phyloP scores from a whole-genome alignment of 2,888 invertebrate genomes.

The Polia nebulosa region DNA sequence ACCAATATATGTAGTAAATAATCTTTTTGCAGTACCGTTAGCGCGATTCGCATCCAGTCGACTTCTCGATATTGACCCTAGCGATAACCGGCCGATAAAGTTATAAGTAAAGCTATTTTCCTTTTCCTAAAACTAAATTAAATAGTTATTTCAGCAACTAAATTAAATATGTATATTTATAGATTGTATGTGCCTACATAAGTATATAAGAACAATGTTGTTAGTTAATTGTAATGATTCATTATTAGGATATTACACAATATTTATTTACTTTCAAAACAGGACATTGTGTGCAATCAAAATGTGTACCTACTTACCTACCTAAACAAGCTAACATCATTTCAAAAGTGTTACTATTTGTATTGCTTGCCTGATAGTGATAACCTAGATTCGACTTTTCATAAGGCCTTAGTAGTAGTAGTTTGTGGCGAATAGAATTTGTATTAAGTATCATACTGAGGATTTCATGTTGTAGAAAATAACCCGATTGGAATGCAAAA shows the following conservation, averaged over 20 bases:
- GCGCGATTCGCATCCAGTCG: slow-evolving; percentile 66
- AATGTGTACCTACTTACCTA: not conserved
- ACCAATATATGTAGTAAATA: slow-evolving; percentile 43
- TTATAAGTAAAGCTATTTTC: slow-evolving; percentile 14
- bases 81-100: slow-evolving; percentile 42
- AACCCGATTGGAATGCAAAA: slow-evolving; percentile 11
- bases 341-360: slow-evolving; percentile 30
- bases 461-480: slow-evolving; percentile 9
- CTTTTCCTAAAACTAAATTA: slow-evolving; percentile 27
- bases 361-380: slow-evolving; percentile 17
- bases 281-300: not conserved
- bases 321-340: not conserved
- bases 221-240: slow-evolving; percentile 12
- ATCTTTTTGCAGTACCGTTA: slow-evolving; percentile 42
- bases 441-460: not conserved
- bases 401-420: not conserved
- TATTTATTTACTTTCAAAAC: slow-evolving; percentile 12
- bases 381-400: slow-evolving; percentile 28
- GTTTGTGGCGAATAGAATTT: not conserved
- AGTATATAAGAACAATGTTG: not conserved
- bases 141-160: slow-evolving; percentile 12
- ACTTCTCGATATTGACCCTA: slow-evolving; percentile 71
- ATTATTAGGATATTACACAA: slow-evolving; percentile 14
- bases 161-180: not conserved
- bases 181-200: not conserved